Evolutionary conservation across 53 echinoderm and acorn worm species (phyloP), one percentile per base, ranked within the genome.

Genomic region (Paracentrotus lividus): DNA sequence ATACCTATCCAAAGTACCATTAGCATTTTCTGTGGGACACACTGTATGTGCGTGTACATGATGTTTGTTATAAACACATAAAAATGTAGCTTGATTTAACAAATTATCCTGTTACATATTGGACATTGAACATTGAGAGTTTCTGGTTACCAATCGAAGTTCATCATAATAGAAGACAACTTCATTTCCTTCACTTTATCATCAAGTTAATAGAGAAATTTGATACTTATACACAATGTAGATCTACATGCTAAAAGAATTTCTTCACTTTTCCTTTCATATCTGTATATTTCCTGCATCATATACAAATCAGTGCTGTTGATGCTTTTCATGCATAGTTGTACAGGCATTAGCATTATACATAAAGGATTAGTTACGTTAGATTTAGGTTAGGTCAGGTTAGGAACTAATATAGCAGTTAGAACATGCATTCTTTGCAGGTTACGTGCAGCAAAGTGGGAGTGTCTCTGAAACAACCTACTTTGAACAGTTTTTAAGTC

Each of bases 381-480:
- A 27, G 81, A n/a, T 5, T 24, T 45, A 26, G 78, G 47, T 44
- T 47, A 81, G 81, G 72, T 9, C 3, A 10, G 5, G 18, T 81
- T 9, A 5, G 72, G 61, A 61, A 26, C 61, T 61, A 15, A 72
- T 18, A 40, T 26, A 20, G 81, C 12, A 81, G 27, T 45, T 81
- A 81, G 81, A 45, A 81, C 81, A 45, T 81, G 81, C 72, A 72
- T 72, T 26, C 14, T 36, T 38, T 40, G 72, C 81, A 81, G 49
- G 81, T n/a, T 47, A 81, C 81, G 27, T 81, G 81, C 81, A 81
- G 81, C 12, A n/a, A 81, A 47, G 27, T n/a, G n/a, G n/a, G 81
- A 27, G 44, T 49, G 44, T 81, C 47, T 81, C 81, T 81, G 81
- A 24, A 10, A n/a, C 47, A 81, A 86, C 89, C 89, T 89, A 89